Conservation (phyloP, 2,113 vertebrate genomes). For the Trogon melanurus region DNA sequence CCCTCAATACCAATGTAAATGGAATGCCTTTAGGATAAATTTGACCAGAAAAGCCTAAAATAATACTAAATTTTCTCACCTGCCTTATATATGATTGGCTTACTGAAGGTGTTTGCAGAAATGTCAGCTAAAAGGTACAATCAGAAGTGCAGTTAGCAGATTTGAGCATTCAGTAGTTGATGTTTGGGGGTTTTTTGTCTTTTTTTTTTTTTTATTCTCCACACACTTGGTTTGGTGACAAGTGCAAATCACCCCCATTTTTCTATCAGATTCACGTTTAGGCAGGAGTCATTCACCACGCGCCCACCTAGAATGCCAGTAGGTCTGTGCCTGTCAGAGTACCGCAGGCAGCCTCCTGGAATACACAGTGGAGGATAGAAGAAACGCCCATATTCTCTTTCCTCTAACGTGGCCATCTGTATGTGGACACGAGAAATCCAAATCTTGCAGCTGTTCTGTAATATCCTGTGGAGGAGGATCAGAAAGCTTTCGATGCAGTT, state of each 20-base stretch:
- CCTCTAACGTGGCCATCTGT: conserved; percentile 21
- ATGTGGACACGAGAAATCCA: background rate
- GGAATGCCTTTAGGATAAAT: background rate
- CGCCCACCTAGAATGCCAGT: background rate
- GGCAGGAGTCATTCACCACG: background rate
- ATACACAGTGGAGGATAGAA: background rate
- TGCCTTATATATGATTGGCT: background rate
- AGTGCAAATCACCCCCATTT: background rate
- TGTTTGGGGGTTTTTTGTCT: background rate
- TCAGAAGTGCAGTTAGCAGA: background rate
- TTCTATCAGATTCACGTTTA: background rate
- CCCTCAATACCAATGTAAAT: background rate
- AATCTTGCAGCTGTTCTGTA: conserved; percentile 48
- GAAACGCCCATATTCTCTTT: conserved; percentile 9
- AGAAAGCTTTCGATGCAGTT: conserved; percentile 35
- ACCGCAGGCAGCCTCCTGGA: background rate
- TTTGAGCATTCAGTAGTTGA: background rate
- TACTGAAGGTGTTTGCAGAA: background rate
- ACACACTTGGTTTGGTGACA: background rate
- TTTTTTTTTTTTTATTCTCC: background rate
- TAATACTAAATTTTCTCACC: conserved; percentile 7
- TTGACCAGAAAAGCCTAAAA: background rate
- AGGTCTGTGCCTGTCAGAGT: background rate
- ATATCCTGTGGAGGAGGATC: conserved; percentile 19
- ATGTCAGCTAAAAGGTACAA: background rate